phyloP scores from a whole-genome alignment of 2,888 invertebrate species.

The Falcaria lacertinaria region DNA sequence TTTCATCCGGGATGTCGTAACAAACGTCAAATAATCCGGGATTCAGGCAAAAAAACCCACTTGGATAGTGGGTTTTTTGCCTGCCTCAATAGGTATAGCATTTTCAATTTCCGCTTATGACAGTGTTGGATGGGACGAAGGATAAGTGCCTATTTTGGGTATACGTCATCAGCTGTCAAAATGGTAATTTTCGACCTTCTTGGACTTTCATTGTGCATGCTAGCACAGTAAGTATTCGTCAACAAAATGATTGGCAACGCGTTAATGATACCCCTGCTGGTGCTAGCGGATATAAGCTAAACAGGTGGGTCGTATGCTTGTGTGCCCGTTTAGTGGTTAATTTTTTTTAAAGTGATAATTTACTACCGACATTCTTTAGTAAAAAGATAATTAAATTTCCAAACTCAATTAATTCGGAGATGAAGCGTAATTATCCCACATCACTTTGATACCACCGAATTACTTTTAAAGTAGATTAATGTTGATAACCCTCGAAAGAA shows the following conservation, averaged over 20 bases:
- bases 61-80: too few species aligned
- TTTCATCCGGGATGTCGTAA: slow-evolving; percentile 6
- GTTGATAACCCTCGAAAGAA: slow-evolving; percentile 19
- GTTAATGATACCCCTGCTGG: too few species aligned
- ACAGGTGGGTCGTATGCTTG: too few species aligned
- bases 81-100: slow-evolving; percentile 4
- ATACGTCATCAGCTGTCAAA: slow-evolving; percentile 1
- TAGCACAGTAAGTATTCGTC: too few species aligned
- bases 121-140: background rate
- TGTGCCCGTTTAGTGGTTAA: too few species aligned
- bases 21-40: slow-evolving; percentile 7
- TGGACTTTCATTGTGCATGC: too few species aligned
- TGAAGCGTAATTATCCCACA: background rate
- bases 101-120: slow-evolving; percentile 14
- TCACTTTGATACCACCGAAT: slow-evolving; percentile 7
- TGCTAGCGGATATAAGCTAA: too few species aligned
- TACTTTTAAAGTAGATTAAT: slow-evolving; percentile 20
- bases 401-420: background rate
- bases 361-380: background rate
- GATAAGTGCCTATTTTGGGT: background rate
- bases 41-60: slow-evolving; percentile 6
- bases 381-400: background rate
- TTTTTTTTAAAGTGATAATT: background rate
- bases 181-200: too few species aligned
- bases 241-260: too few species aligned